Conservation (phyloP, 2,888 invertebrate genomes). For the Eupithecia pulchellata region DNA sequence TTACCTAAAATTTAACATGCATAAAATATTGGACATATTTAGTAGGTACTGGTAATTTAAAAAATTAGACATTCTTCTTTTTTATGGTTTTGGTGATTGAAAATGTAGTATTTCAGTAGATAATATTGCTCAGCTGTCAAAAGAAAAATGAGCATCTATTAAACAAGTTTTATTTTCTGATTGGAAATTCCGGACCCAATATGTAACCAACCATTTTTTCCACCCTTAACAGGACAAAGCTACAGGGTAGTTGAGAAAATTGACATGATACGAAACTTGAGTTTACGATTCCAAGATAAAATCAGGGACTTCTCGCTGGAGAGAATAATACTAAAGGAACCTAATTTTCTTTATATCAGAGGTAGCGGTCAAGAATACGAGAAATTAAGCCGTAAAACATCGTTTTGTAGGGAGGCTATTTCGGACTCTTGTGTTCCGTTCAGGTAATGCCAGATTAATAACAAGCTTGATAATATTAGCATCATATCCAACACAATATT, state of each 20-base stretch:
- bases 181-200: background rate
- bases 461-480: slow-evolving; percentile 33
- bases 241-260: background rate
- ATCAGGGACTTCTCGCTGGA: slow-evolving; percentile 9
- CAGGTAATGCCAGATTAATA: slow-evolving; percentile 38
- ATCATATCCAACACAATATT: background rate
- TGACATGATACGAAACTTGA: slow-evolving; percentile 2
- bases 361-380: slow-evolving; percentile 10
- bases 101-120: background rate
- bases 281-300: slow-evolving; percentile 7
- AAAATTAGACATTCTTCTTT: too few relatives aligned
- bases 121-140: background rate
- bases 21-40: too few relatives aligned
- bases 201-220: background rate
- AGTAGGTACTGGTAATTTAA: too few relatives aligned
- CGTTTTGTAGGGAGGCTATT: slow-evolving; percentile 42
- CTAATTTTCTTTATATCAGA: background rate
- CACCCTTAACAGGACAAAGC: background rate
- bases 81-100: too few relatives aligned
- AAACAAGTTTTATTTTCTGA: background rate
- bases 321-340: background rate
- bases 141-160: background rate
- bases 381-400: slow-evolving; percentile 40
- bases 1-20: too few relatives aligned
- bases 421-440: slow-evolving; percentile 16